Base-by-base conservation (phyloP, 2,888 invertebrate species). In the Pristionchus exspectatus region DNA sequence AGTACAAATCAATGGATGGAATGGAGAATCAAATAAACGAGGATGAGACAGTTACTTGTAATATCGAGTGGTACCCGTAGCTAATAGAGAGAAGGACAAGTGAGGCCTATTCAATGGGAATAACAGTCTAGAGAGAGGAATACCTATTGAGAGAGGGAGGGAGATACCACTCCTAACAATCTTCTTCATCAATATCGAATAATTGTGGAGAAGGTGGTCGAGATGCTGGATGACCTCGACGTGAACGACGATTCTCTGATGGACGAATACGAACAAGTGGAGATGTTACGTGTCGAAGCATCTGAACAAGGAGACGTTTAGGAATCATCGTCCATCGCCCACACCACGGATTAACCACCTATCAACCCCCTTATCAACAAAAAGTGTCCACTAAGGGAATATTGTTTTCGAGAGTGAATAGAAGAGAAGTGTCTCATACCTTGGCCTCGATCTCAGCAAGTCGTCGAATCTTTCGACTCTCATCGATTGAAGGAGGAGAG, bases 141-240 rank as follows among this genome's bases (percentile, higher is more conserved):
- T 72, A 14, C 72, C 77, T 77, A 77, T 54, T n/a, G 54, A 38
- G n/a, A 50, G 50, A 44, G 83, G 14, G 50, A 81, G 50, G 30
- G 54, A 27, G 83, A 83, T 54, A 44, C 44, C 83, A 30, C 30
- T 44, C 21, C 77, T 33, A 33, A 9, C 30, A 88, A 2, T 92
- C 92, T 89, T 94, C 94, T 90, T 94, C 94, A 33, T 87, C 89
- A 85, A 94, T 94, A 91, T 93, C 94, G 92, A 94, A 94, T 59
- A 94, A 92, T 88, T 94, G 94, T 27, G 94, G 94, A 14, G 93
- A 93, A 50, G 94, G 94, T 56, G 94, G 94, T 69, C 95, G 92
- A 4, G 94, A 94, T n/a, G 92, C 91, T 9, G 90, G 88, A 66
- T 93, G 90, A 12, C 81, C 85, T 27, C 92, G 92, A 87, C 92